Base-by-base conservation (phyloP, 1,140 invertebrate species). In the Scaptomyza montana region DNA sequence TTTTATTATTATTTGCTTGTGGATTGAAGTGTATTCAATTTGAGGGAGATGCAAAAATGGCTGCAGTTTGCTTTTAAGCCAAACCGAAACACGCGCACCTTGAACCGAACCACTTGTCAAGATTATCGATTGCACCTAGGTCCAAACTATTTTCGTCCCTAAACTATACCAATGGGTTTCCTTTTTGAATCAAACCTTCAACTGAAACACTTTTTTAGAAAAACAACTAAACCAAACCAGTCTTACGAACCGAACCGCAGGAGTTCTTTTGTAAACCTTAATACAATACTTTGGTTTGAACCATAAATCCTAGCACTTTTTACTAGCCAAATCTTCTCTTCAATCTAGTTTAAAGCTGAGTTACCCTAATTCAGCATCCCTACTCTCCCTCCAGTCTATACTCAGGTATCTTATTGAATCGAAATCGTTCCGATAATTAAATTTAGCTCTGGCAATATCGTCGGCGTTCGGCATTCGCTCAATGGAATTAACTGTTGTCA, bases 401-500 rank as follows among this genome's bases (percentile, higher is more conserved):
- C 2, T 25, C 21, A 25, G 21, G 3, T 25, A 25, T 25, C 33
- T 36, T 9, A 43, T 43, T 43, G 12, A n/a, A 36, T 25, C 12
- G 56, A 19, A 33, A 47, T 41, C 67, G 47, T 41, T 74, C 66
- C 74, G 87, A 86, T 86, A 86, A 86, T 86, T 86, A 86, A 86
- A 86, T 86, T 81, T 81, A 43, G 80, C 76, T 36, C 33, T 9
- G 51, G 78, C 80, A 74, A 68, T 60, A 9, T 36, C 33, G 33
- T 79, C 78, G 50, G 51, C 84, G 72, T 69, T 68, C 72, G 67
- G 51, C 84, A 68, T 69, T 68, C 76, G 67, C 66, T 76, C 71
- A 74, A 77, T 71, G 86, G 76, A 87, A 87, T 87, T 87, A 89
- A 87, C 75, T 89, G 72, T 89, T 87, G 82, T 89, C 82, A 87